Conservation (phyloP, 2,113 vertebrate species). For the Antennarius striatus region DNA sequence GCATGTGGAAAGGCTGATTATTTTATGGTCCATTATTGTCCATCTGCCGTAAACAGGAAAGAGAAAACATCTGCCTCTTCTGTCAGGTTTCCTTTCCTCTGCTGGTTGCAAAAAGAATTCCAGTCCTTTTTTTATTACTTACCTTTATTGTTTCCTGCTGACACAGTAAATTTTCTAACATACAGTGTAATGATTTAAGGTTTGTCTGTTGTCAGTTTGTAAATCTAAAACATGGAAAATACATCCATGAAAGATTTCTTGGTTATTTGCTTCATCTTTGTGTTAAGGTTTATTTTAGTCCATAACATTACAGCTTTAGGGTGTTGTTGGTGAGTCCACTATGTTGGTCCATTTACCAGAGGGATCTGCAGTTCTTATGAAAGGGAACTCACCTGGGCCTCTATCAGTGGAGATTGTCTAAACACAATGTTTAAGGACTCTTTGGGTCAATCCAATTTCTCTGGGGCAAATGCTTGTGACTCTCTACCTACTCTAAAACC, state of each 20-base stretch:
- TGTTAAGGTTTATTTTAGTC: background rate
- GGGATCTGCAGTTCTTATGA: background rate
- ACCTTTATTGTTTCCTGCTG: constrained; percentile 1
- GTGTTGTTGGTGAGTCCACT: background rate
- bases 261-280: no score
- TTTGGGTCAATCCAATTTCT: no score
- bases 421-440: no score
- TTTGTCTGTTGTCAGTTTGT: no score
- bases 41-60: background rate
- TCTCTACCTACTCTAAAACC: no score
- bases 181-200: no score
- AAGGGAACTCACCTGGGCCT: background rate
- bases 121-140: background rate
- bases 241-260: no score
- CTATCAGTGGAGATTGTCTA: no score
- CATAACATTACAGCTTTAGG: background rate
- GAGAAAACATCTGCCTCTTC: constrained; percentile 1
- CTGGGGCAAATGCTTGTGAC: no score
- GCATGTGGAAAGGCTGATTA: background rate
- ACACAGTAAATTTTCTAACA: background rate
- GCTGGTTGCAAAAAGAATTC: constrained; percentile 1
- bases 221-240: no score
- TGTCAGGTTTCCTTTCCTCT: background rate
- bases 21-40: background rate
- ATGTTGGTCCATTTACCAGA: background rate